phyloP scores from a whole-genome alignment of 2,888 invertebrate species.

The Pammene fasciana region DNA sequence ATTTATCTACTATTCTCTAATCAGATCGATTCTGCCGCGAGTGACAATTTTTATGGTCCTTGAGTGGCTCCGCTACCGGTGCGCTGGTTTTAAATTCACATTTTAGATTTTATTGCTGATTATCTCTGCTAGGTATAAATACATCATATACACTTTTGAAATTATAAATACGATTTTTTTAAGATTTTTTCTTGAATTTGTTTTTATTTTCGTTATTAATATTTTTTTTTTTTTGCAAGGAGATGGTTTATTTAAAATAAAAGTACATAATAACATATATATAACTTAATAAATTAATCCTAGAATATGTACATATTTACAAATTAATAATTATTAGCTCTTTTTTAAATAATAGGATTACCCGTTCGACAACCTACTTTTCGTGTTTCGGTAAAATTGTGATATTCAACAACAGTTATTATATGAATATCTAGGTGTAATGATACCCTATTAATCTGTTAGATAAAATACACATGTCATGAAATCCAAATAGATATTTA shows the following conservation, averaged over 20 bases:
- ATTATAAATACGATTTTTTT: background rate
- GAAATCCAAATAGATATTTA: slow-evolving; percentile 46
- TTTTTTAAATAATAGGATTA: no score
- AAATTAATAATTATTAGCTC: no score
- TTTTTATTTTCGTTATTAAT: no score
- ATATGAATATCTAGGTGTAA: background rate
- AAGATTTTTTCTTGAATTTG: no score
- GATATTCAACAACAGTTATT: background rate
- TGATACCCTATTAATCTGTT: slow-evolving; percentile 22
- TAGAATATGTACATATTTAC: no score
- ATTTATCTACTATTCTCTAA: slow-evolving; percentile 23
- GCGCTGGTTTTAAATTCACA: slow-evolving; percentile 12
- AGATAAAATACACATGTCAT: slow-evolving; percentile 41
- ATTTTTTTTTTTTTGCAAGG: no score
- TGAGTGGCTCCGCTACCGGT: slow-evolving; percentile 24
- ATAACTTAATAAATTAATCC: no score
- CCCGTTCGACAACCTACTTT: no score
- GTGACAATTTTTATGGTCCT: slow-evolving; percentile 34
- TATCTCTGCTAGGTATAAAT: background rate
- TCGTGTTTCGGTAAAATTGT: no score
- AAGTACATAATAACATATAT: no score
- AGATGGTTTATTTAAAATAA: no score
- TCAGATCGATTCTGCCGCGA: slow-evolving; percentile 33
- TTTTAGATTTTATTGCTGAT: slow-evolving; percentile 36
- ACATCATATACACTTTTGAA: background rate